phyloP scores from a whole-genome alignment of 2,113 vertebrate species.

The Parus major region DNA sequence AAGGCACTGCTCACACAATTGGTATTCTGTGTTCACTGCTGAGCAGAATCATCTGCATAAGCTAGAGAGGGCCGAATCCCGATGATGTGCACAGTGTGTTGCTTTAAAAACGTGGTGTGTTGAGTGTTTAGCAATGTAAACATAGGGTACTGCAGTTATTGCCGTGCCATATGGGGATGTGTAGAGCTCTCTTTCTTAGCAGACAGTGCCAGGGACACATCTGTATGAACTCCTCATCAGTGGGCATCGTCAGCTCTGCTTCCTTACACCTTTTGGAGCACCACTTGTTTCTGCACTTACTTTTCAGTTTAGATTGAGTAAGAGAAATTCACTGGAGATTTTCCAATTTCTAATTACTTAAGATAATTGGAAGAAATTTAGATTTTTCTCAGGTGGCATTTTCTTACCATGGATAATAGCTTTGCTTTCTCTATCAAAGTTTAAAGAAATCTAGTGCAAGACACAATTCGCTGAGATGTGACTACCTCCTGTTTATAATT shows the following conservation, averaged over 20 bases:
- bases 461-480: conserved; percentile 26
- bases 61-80: background rate
- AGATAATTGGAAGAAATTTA: conserved; percentile 67
- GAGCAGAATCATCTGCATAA: background rate
- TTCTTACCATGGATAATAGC: conserved; percentile 51
- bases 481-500: conserved; percentile 63
- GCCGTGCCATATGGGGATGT: background rate
- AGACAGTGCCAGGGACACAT: conserved; percentile 2
- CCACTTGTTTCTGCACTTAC: background rate
- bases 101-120: background rate
- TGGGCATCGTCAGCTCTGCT: background rate
- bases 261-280: conserved; percentile 35
- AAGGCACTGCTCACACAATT: background rate
- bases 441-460: background rate
- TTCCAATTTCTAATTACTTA: conserved; percentile 64
- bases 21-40: background rate
- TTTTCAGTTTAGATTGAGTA: conserved; percentile 38
- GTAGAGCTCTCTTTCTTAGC: background rate
- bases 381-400: conserved; percentile 47
- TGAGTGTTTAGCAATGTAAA: background rate
- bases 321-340: conserved; percentile 47
- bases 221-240: background rate
- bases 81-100: background rate
- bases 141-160: background rate
- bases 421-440: conserved; percentile 29